Base-by-base conservation (phyloP, 2,888 invertebrate species). In the Bursaphelenchus okinawaensis region DNA sequence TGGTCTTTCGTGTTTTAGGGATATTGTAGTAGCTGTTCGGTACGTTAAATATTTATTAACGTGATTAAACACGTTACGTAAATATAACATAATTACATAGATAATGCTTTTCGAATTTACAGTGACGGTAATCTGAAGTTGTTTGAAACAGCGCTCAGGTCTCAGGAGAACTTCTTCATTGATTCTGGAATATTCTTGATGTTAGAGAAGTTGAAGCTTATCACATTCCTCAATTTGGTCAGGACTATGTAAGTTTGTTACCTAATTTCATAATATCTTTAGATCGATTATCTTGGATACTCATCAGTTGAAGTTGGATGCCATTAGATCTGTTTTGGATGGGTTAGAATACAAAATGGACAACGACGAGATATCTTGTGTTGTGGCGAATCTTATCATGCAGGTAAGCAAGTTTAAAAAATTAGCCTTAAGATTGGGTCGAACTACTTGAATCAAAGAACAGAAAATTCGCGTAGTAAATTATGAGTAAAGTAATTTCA, bases 171-270 rank as follows among this genome's bases (percentile, higher is more conserved):
- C 4, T 95, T 95, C 84, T 93, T 98, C 78, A 94, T 96, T 64
- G 90, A 89, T 77, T 92, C 91, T 78, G 96, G 96, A n/a, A 93
- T 98, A 76, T 98, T 93, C 85, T 87, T 98, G 62, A 92, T 98
- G 79, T 89, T 98, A 20, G 96, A 98, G 83, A 95, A 95, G 83
- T 86, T 98, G 9, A 93, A 93, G 84, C 90, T 92, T 64, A 90
- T 93, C 68, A 92, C 94, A 0, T 94, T 93, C 83, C 88, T 96
- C 69, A 98, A 95, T 86, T 87, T 98, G 63, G 95, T 96, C 83
- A 91, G 93, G 79, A 93, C 91, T 87, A 93, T 90, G 84, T 90
- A 29, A 65, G 77, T 71, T 7, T 29, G 24, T 26, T 7, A 7
- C 16, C 24, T 8, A 56, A 59, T 2, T 9, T 50, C 67, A 2